Evolutionary conservation across 1,140 invertebrate genomes (phyloP).

Genomic region (Drosophila ananassae): DNA sequence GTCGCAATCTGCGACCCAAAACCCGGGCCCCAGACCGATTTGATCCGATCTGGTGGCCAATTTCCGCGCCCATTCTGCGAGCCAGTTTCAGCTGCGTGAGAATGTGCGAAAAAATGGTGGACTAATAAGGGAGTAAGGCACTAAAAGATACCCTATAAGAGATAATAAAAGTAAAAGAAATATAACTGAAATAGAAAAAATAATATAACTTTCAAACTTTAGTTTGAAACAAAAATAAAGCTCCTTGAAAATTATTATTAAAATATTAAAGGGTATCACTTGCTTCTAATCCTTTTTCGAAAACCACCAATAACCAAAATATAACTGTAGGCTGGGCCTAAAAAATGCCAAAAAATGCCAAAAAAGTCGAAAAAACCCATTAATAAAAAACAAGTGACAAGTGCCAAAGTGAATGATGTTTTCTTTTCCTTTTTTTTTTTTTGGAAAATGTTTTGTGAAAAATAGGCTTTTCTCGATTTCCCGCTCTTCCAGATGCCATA

Average conservation of each 20-base stretch:
- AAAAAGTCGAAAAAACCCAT: conserved; percentile 42
- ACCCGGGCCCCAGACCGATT: not conserved
- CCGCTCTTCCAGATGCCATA: not conserved
- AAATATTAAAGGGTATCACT: not conserved
- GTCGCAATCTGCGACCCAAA: conserved; percentile 7
- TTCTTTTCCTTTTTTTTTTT: not conserved
- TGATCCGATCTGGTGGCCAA: conserved; percentile 52
- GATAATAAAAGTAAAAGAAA: not conserved
- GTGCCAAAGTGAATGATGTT: conserved; percentile 41
- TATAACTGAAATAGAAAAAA: too few species aligned
- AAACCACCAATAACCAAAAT: not conserved
- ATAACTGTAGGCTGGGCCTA: conserved; percentile 29
- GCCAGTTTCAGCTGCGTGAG: not conserved
- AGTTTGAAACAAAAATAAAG: too few species aligned
- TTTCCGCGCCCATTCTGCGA: conserved; percentile 67
- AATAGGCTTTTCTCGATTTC: not conserved
- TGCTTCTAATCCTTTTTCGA: not conserved
- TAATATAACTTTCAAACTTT: too few species aligned
- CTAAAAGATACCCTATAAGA: not conserved
- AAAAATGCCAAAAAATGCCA: conserved; percentile 23
- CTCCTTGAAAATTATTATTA: too few species aligned
- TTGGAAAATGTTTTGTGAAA: not conserved
- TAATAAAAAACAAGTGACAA: conserved; percentile 53
- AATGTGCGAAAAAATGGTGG: not conserved
- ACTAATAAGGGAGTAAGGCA: not conserved